Evolutionary conservation across 1,140 invertebrate genomes (phyloP).

Genomic region (Solenopsis invicta): DNA sequence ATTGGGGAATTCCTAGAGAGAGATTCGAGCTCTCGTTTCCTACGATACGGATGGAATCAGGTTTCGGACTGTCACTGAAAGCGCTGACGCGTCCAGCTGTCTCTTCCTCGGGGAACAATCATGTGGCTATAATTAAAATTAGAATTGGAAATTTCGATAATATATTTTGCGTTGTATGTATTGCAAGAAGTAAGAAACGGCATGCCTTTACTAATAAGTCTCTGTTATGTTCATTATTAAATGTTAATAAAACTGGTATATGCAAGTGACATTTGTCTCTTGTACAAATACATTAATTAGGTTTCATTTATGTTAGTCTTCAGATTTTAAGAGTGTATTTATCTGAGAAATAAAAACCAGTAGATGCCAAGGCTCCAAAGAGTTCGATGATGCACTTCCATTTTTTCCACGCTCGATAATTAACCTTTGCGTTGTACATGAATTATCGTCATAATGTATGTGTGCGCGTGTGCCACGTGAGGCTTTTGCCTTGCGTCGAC

Average conservation of each 20-base stretch:
- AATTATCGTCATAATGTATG: constrained; percentile 5
- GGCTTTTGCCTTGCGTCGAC: constrained; percentile 2
- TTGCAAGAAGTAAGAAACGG: neutral
- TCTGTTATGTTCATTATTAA: neutral
- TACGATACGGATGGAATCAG: constrained; percentile 3
- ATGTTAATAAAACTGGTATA: neutral
- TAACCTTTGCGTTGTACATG: constrained; percentile 24
- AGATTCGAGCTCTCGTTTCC: neutral
- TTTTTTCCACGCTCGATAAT: constrained; percentile 25
- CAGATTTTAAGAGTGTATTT: neutral
- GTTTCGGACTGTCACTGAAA: constrained; percentile 16
- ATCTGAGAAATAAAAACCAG: neutral
- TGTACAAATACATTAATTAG: neutral
- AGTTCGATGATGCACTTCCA: neutral
- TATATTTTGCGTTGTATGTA: neutral
- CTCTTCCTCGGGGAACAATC: neutral
- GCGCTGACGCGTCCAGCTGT: neutral
- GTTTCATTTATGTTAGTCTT: neutral
- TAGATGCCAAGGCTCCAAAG: neutral
- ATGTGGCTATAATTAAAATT: neutral
- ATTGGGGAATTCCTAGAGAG: constrained; percentile 68
- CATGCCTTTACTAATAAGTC: neutral
- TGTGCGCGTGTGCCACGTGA: neutral
- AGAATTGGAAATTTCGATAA: neutral
- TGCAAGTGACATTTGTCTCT: neutral